Base-by-base conservation (phyloP, 2,888 invertebrate species). In the Hetaerina titia region DNA sequence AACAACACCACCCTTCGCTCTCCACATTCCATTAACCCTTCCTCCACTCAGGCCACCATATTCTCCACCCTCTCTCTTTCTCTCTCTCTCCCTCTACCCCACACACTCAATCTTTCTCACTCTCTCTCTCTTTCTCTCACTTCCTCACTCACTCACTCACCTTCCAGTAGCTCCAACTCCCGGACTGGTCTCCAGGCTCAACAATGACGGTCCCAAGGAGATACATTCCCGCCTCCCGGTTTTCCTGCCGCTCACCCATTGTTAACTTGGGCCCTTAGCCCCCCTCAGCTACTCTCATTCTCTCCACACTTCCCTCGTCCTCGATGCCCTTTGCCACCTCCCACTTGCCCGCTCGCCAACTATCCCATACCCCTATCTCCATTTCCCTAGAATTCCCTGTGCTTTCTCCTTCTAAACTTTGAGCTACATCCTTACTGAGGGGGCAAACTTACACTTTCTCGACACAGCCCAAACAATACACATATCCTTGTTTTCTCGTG, bases 211-310 rank as follows among this genome's bases (percentile, higher is more conserved):
- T 8, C 22, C n/a, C 19, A 69, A 69, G 69, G 69, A 69, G 69
- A 69, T n/a, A 69, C 69, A 69, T 6, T 9, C 5, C 19, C 69
- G n/a, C 22, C 4, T n/a, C 63, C 31, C 89, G 15, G 22, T 17
- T 22, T 89, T 19, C 89, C 56, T 89, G 89, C 45, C 89, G 15
- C 58, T 89, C 90, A 63, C 58, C 25, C 90, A 90, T 90, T 90
- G 45, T 63, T 63, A 22, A 22, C 8, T 17, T n/a, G 31, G 31
- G 19, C 25, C 60, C 60, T 25, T 56, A 19, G n/a, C 60, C 60
- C 17, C 63, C 90, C 60, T 90, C 31, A 31, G 22, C 31, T 31
- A 31, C 13, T 19, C 57, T 89, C 90, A 15, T 90, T 17, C 90
- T 90, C 45, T 31, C 6, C 45, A 45, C 45, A 45, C 45, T 45